Base-by-base conservation (phyloP, 2,888 invertebrate genomes). In the Perdita meconis region DNA sequence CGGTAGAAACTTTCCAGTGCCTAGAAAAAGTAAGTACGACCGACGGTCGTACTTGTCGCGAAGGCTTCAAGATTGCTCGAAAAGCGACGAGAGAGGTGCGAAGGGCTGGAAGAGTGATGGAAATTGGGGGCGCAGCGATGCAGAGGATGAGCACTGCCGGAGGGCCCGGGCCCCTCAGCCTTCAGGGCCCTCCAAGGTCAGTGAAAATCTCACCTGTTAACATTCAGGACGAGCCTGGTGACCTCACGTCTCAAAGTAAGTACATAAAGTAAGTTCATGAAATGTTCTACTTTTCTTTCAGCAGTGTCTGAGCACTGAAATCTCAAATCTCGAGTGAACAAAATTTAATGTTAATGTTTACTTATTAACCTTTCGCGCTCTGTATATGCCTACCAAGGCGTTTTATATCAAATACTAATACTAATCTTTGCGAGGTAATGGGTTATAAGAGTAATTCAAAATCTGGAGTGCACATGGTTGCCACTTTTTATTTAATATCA, bases 121-220 rank as follows among this genome's bases (percentile, higher is more conserved):
- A 89, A 84, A 90, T 89, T 87, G 88, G 89, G 87, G 91, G 87
- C 65, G 86, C 89, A 66, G 87, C 88, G 75, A 89, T 91, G 91
- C 89, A 90, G 86, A 84, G 88, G 86, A 84, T 90, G 88, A 88
- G 88, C 88, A 83, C 89, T 69, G 87, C 88, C 87, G 88, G 89
- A 86, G 91, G 90, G 87, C 91, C 88, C 85, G 91, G 86, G 84
- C 91, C 90, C 69, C 85, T 91, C 72, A 89, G 90, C 60, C 89
- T 92, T 64, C 92, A 92, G 85, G 92, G 92, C 80, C 92, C 92
- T 80, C 92, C 92, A 75, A 89, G 92, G 80, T 90, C 92, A 64
- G 87, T 92, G 73, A 92, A 92, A 84, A 92, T 92, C 64, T 92
- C 92, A 57, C 91, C 92, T 66, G 89, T 92, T 63, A 92, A 91